Conservation (phyloP, 2,888 invertebrate genomes). For the Brassicogethes aeneus region DNA sequence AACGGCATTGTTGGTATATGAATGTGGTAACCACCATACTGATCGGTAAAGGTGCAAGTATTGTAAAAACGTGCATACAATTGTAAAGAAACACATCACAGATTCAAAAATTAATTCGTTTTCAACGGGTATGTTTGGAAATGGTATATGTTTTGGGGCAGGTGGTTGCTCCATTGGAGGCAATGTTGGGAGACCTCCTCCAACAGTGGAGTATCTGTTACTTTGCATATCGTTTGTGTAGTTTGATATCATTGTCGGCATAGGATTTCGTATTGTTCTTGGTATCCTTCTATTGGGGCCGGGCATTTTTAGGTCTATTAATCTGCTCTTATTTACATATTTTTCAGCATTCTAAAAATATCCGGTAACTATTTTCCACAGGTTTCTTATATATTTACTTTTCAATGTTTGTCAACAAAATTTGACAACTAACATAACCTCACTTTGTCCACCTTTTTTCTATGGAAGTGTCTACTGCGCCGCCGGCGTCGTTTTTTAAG, state of each 20-base stretch:
- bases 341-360: too few relatives aligned
- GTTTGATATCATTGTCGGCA: conserved; percentile 25
- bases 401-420: too few relatives aligned
- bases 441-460: too few relatives aligned
- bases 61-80: conserved; percentile 75
- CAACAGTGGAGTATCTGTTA: conserved; percentile 29
- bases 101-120: conserved; percentile 79
- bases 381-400: too few relatives aligned
- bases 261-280: conserved; percentile 23
- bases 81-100: conserved; percentile 72
- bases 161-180: conserved; percentile 40
- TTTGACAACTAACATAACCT: too few relatives aligned
- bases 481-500: too few relatives aligned
- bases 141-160: conserved; percentile 72
- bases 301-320: too few relatives aligned
- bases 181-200: conserved; percentile 27
- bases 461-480: too few relatives aligned
- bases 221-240: conserved; percentile 26
- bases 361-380: too few relatives aligned
- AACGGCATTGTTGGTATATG: conserved; percentile 79
- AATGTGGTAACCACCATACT: conserved; percentile 95
- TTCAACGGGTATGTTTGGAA: conserved; percentile 68
- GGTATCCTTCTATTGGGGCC: conserved; percentile 26
- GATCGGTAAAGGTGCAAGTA: conserved; percentile 92
- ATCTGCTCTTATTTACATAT: too few relatives aligned